Evolutionary conservation across 1,140 invertebrate species (phyloP).

Genomic region (Bombus vancouverensis): DNA sequence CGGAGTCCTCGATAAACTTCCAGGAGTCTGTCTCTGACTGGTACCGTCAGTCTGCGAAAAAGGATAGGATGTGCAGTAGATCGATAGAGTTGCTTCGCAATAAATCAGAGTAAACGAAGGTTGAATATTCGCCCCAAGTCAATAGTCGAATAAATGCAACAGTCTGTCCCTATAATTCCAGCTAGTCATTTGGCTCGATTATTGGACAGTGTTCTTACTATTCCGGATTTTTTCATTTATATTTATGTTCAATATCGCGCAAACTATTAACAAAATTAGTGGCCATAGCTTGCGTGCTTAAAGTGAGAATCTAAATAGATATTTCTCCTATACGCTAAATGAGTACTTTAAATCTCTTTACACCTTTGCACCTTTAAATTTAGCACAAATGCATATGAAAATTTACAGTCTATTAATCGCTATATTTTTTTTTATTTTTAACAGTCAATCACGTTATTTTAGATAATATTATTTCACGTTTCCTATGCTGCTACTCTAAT

Average conservation of each 20-base stretch:
- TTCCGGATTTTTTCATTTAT: not conserved
- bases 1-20: conserved; percentile 73
- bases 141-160: not conserved
- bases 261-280: not conserved
- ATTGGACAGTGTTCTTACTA: not conserved
- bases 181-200: not conserved
- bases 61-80: not conserved
- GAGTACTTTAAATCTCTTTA: too few species aligned
- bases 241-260: not conserved
- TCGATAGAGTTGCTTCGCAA: not conserved
- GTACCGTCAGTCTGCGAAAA: conserved; percentile 76
- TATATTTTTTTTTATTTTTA: too few species aligned
- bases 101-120: conserved; percentile 1
- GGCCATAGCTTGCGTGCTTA: not conserved
- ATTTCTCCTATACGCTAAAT: too few species aligned
- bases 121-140: not conserved
- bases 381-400: too few species aligned
- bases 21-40: conserved; percentile 74
- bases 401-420: too few species aligned
- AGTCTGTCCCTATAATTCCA: not conserved
- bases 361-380: too few species aligned
- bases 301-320: too few species aligned
- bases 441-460: too few species aligned
- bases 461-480: not conserved
- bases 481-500: not conserved